These are phyloP conservation scores for Laticauda colubrina DNA, from an alignment of 2,113 vertebrate genomes.

Conservation along the genomic window DNA sequence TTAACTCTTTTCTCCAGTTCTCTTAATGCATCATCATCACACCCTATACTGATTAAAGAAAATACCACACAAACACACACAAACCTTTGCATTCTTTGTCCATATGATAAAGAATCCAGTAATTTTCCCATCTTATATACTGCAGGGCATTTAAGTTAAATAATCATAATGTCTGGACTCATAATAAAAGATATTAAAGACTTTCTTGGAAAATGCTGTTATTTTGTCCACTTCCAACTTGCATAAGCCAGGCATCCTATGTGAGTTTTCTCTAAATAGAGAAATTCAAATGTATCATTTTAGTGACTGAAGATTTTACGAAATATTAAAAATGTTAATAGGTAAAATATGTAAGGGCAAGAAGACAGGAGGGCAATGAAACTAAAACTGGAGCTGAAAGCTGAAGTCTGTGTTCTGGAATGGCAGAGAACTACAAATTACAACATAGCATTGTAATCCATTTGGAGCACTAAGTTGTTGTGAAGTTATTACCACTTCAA, in stretches of 20 bases:
- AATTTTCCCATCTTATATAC: neutral
- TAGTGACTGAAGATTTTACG: neutral
- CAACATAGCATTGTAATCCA: neutral
- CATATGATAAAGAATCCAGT: neutral
- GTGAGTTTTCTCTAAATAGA: neutral
- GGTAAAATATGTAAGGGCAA: neutral
- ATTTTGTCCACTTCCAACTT: neutral
- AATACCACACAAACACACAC: neutral
- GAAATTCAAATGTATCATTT: neutral
- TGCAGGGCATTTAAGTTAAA: neutral
- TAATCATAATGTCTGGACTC: neutral
- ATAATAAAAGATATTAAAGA: slow-evolving; percentile 1
- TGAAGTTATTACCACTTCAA: neutral
- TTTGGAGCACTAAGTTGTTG: neutral
- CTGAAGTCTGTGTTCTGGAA: neutral
- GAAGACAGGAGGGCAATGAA: neutral
- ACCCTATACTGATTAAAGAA: neutral
- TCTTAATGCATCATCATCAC: neutral
- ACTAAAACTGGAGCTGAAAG: neutral
- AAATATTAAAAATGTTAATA: neutral
- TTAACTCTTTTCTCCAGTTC: neutral
- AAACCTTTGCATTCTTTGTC: neutral
- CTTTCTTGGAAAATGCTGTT: neutral
- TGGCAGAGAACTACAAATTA: neutral
- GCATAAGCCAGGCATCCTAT: neutral